These are phyloP conservation scores for Rhodinocichla rosea DNA, from an alignment of 2,113 vertebrate genomes.

Conservation along the genomic window DNA sequence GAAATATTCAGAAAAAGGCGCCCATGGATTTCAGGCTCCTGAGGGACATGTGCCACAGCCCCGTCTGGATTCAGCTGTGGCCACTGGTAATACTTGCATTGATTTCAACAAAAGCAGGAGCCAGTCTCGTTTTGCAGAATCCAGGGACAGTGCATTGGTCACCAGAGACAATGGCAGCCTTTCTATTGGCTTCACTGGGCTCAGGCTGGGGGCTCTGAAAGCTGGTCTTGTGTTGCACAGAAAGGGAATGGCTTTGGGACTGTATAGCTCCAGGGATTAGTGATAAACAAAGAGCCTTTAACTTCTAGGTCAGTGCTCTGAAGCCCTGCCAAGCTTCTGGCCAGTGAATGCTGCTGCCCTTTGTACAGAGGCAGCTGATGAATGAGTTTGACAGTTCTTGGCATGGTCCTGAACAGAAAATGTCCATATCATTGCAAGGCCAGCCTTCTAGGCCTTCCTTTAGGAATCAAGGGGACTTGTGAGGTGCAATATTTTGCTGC, in stretches of 20 bases:
- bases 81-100: slow-evolving; percentile 13
- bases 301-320: slow-evolving; percentile 54
- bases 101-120: slow-evolving; percentile 51
- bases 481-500: neutral
- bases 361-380: slow-evolving; percentile 24
- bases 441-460: neutral
- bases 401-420: neutral
- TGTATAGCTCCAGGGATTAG: slow-evolving; percentile 60
- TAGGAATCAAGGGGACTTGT: neutral
- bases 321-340: slow-evolving; percentile 42
- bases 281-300: slow-evolving; percentile 56
- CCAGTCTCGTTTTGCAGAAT: slow-evolving; percentile 40
- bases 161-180: slow-evolving; percentile 53
- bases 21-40: neutral
- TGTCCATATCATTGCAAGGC: neutral
- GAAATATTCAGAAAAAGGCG: neutral
- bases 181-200: slow-evolving; percentile 39
- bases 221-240: slow-evolving; percentile 58
- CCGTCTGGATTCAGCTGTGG: neutral
- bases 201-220: slow-evolving; percentile 9
- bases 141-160: slow-evolving; percentile 11
- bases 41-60: neutral
- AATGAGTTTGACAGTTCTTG: slow-evolving; percentile 19
- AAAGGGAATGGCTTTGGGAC: slow-evolving; percentile 59
- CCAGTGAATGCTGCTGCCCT: neutral